These are phyloP conservation scores for Coenobita brevimanus DNA, from an alignment of 1,140 invertebrate genomes.

Conservation along the genomic window DNA sequence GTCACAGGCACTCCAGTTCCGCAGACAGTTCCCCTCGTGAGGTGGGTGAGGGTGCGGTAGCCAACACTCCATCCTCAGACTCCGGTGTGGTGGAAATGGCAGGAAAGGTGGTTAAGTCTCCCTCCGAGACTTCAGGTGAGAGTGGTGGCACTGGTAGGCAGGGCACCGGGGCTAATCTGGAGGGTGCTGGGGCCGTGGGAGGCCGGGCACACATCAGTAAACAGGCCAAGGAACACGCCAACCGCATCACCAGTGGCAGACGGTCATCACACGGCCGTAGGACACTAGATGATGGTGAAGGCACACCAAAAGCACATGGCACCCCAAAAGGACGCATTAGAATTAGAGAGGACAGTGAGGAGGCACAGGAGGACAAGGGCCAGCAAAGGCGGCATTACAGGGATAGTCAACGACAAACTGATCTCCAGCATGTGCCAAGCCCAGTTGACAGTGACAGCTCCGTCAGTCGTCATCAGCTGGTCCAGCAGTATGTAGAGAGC, in stretches of 20 bases:
- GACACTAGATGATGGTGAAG: background rate
- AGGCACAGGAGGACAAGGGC: too few relatives aligned
- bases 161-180: background rate
- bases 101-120: conserved; percentile 27
- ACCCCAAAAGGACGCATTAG: background rate
- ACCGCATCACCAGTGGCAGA: conserved; percentile 15
- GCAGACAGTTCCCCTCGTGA: conserved; percentile 30
- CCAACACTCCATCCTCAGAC: conserved; percentile 40
- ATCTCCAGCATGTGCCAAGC: background rate
- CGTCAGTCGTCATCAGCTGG: background rate
- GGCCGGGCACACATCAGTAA: background rate
- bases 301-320: background rate
- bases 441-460: conserved; percentile 1
- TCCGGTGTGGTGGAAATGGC: conserved; percentile 59
- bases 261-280: background rate
- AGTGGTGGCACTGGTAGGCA: background rate
- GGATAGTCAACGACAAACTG: background rate
- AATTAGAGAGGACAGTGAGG: too few relatives aligned
- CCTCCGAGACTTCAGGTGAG: conserved; percentile 42
- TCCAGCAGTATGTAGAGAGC: conserved; percentile 32
- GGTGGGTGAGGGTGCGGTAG: conserved; percentile 11
- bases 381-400: background rate
- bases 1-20: background rate
- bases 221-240: conserved; percentile 39
- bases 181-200: background rate